These are phyloP conservation scores for Meganola albula DNA, from an alignment of 2,888 invertebrate genomes.

Conservation along the genomic window DNA sequence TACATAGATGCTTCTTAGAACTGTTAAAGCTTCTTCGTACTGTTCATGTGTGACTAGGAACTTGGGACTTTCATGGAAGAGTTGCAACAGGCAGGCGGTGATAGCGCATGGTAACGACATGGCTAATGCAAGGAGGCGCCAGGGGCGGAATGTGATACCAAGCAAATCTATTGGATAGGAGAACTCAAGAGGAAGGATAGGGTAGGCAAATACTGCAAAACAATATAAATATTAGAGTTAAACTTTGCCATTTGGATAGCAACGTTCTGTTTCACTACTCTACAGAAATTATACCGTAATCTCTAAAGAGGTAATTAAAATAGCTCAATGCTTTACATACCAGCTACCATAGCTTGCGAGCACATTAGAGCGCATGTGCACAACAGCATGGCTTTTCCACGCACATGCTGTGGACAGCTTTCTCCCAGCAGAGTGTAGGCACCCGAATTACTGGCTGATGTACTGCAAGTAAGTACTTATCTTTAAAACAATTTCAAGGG, in stretches of 20 bases:
- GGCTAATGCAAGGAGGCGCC: constrained; percentile 85
- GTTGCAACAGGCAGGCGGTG: constrained; percentile 76
- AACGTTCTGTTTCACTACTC: no score
- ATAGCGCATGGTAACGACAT: constrained; percentile 81
- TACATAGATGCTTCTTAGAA: constrained; percentile 56
- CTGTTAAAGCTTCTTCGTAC: constrained; percentile 75
- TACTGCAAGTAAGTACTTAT: constrained; percentile 47
- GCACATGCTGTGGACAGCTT: constrained; percentile 53
- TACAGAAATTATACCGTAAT: no score
- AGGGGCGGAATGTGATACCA: constrained; percentile 80
- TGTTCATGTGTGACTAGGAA: constrained; percentile 81
- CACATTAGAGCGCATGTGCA: constrained; percentile 66
- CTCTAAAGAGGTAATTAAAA: no score
- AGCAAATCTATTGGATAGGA: constrained; percentile 61
- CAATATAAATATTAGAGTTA: not conserved
- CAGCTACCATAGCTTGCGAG: constrained; percentile 62
- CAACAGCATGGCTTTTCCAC: constrained; percentile 58
- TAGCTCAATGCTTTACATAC: no score
- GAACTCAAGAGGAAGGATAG: constrained; percentile 80
- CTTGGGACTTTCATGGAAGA: constrained; percentile 88
- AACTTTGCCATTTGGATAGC: no score
- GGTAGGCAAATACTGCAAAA: constrained; percentile 79
- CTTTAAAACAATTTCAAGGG: no score
- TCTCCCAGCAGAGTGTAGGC: constrained; percentile 67
- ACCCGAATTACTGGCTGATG: constrained; percentile 65